Evolutionary conservation across 2,113 vertebrate species (phyloP).

Genomic region (Cygnus atratus): DNA sequence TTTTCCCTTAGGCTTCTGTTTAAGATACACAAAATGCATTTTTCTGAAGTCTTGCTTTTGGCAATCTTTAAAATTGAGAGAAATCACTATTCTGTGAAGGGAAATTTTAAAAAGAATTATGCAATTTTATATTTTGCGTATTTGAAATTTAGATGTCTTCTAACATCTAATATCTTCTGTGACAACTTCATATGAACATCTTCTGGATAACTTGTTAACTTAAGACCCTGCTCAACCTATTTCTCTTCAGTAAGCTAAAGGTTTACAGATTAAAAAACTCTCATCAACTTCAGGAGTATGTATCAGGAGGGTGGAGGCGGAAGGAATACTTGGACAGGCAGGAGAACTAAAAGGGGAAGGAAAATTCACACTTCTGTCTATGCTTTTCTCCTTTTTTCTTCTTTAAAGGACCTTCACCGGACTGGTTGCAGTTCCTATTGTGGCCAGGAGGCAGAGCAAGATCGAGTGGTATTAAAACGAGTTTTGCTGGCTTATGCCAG

Average conservation of each 20-base stretch:
- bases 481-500: slow-evolving; percentile 87
- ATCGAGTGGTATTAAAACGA: slow-evolving; percentile 87
- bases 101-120: neutral
- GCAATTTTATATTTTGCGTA: neutral
- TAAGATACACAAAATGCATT: neutral
- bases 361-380: neutral
- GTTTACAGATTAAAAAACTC: neutral
- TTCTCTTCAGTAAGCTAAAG: neutral
- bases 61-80: neutral
- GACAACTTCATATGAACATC: neutral
- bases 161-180: neutral
- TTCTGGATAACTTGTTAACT: neutral
- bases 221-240: neutral
- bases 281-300: neutral
- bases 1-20: neutral
- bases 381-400: neutral
- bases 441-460: slow-evolving; percentile 89
- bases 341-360: neutral
- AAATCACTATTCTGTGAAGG: neutral
- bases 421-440: slow-evolving; percentile 91
- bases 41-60: neutral
- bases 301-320: neutral
- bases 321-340: neutral
- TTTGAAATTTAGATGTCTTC: neutral
- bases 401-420: slow-evolving; percentile 83